These are phyloP conservation scores for Microtus richardsoni DNA, from an alignment of 2,113 vertebrate genomes.

Conservation along the genomic window DNA sequence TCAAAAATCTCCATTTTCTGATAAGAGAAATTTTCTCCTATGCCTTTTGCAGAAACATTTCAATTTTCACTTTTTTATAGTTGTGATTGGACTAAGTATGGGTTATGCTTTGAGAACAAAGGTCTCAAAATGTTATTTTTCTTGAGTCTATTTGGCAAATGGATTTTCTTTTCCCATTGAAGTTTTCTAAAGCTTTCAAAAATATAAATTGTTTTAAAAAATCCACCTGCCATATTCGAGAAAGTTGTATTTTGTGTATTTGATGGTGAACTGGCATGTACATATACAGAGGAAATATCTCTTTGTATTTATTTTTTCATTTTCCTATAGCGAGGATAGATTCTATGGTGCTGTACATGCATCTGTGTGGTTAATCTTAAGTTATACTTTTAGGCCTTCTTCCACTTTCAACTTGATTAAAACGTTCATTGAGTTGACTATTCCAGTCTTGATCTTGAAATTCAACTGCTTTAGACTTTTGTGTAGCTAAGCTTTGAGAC, in stretches of 20 bases:
- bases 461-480: not conserved
- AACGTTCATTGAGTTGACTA: not conserved
- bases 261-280: not conserved
- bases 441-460: not conserved
- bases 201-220: not conserved
- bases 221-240: not conserved
- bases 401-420: not conserved
- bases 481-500: not conserved
- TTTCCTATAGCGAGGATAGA: fast-evolving
- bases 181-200: not conserved
- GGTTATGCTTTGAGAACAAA: not conserved
- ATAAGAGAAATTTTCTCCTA: not conserved
- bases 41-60: not conserved
- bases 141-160: not conserved
- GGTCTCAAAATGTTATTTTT: too few species aligned
- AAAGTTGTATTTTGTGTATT: not conserved
- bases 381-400: not conserved
- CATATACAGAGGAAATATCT: not conserved
- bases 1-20: not conserved
- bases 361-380: not conserved
- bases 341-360: not conserved
- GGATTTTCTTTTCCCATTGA: not conserved
- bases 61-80: not conserved
- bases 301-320: not conserved
- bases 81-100: not conserved